phyloP scores from a whole-genome alignment of 1,140 invertebrate species.

The Pectinophora gossypiella region DNA sequence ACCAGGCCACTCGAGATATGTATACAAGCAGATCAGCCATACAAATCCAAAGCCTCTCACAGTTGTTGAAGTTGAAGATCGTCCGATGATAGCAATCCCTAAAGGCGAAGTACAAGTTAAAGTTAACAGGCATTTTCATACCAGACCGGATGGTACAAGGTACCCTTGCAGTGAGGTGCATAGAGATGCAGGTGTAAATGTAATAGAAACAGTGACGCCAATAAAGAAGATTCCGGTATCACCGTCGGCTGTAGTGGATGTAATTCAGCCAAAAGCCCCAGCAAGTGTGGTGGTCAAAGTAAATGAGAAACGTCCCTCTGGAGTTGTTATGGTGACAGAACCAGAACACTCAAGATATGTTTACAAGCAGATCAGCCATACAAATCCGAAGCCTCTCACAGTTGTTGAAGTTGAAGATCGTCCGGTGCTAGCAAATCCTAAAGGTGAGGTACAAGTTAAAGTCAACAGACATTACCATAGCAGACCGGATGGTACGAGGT shows the following conservation, averaged over 20 bases:
- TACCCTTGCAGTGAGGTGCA: neutral
- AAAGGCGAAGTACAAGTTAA: neutral
- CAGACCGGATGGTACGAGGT: neutral
- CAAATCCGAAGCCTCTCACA: conserved; percentile 5
- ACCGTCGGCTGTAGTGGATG: too few relatives aligned
- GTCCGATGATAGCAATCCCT: neutral
- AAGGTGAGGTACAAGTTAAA: neutral
- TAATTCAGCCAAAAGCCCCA: too few relatives aligned
- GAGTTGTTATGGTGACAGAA: neutral
- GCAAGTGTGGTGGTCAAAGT: too few relatives aligned
- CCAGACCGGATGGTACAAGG: neutral
- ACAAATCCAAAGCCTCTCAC: conserved; percentile 6
- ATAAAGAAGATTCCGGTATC: too few relatives aligned
- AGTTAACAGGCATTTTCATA: neutral
- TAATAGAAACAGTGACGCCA: too few relatives aligned
- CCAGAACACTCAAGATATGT: conserved; percentile 7
- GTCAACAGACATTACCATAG: neutral
- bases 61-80: conserved; percentile 2
- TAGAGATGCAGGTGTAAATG: too few relatives aligned
- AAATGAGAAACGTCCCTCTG: too few relatives aligned
- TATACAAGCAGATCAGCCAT: conserved; percentile 13
- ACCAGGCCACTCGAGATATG: conserved; percentile 7
- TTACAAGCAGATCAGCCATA: conserved; percentile 13
- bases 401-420: conserved; percentile 3
- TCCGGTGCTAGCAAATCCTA: neutral